Evolutionary conservation across 2,797 vertebrate genomes (phyloP).

Genomic region (Ataeniobius toweri): DNA sequence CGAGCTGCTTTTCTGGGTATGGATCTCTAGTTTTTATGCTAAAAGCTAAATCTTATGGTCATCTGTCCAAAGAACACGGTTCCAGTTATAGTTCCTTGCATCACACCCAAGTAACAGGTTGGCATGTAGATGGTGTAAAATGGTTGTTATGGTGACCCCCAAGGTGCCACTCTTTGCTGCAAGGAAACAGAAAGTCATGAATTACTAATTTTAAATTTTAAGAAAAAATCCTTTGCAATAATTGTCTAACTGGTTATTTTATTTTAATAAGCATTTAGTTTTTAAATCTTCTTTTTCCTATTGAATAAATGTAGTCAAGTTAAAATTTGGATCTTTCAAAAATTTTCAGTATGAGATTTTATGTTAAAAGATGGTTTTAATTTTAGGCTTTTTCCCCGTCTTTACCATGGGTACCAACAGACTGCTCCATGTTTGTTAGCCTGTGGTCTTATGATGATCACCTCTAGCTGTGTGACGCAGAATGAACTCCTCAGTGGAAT

Average conservation of each 20-base stretch:
- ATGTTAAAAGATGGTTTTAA: no score
- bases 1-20: no score
- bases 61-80: no score
- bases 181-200: neutral
- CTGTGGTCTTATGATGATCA: conserved; percentile 64
- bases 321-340: neutral
- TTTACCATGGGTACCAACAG: neutral
- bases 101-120: neutral
- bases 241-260: no score
- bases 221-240: neutral
- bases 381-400: neutral
- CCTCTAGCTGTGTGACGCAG: conserved; percentile 46
- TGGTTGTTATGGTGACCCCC: neutral
- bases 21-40: neutral
- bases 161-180: neutral
- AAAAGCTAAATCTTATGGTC: neutral
- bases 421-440: conserved; percentile 17
- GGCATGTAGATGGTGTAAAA: neutral
- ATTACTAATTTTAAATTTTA: neutral
- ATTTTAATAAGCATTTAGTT: no score
- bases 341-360: no score
- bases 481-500: conserved; percentile 10
- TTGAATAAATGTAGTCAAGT: neutral
- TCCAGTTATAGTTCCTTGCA: neutral
- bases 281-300: no score